Conservation (phyloP, 2,888 invertebrate species). For the Achlya flavicornis region DNA sequence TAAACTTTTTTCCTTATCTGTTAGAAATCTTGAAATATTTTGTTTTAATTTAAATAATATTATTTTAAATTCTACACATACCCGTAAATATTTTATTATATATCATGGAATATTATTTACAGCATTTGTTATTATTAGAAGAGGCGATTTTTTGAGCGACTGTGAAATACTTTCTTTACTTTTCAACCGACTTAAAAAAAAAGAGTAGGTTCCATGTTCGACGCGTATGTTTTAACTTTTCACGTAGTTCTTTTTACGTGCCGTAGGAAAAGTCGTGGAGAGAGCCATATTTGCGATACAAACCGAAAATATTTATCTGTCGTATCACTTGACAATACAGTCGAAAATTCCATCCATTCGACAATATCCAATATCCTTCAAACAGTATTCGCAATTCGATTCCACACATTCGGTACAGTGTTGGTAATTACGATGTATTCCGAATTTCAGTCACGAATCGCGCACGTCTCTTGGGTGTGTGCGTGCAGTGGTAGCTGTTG, state of each 20-base stretch:
- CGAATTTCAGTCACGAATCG: conserved; percentile 14
- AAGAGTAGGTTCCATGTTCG: too few relatives aligned
- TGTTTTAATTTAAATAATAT: not conserved
- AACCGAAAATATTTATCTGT: not conserved
- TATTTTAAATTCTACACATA: not conserved
- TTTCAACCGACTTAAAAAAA: too few relatives aligned
- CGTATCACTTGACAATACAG: not conserved
- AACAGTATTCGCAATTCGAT: not conserved
- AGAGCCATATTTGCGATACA: too few relatives aligned
- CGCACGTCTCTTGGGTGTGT: conserved; percentile 14
- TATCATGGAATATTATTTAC: too few relatives aligned
- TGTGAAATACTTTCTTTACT: too few relatives aligned
- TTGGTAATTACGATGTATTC: conserved; percentile 5
- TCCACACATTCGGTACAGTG: not conserved
- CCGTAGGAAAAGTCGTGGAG: too few relatives aligned
- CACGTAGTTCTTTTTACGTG: too few relatives aligned
- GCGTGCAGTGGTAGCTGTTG: conserved; percentile 5
- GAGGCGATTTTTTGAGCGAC: too few relatives aligned
- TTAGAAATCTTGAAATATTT: not conserved
- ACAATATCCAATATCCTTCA: not conserved
- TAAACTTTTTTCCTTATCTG: not conserved
- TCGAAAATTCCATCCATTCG: not conserved
- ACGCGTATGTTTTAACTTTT: too few relatives aligned
- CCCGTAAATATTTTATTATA: too few relatives aligned
- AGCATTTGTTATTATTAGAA: too few relatives aligned